Evolutionary conservation across 2,888 invertebrate genomes (phyloP), one percentile per base, ranked within the genome.

Genomic region (Pterostichus niger): DNA sequence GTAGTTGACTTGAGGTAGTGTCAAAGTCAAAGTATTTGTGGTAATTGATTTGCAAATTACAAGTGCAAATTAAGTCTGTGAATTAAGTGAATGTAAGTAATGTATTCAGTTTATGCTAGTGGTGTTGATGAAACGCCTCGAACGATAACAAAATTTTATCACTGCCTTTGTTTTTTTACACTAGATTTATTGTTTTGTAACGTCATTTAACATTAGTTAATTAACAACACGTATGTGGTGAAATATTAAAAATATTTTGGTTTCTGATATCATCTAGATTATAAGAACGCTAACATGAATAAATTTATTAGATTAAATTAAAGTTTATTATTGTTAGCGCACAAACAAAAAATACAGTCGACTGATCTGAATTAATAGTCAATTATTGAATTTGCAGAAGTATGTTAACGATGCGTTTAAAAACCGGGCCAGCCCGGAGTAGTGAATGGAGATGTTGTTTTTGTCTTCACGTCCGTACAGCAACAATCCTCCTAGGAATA

Each of bases 401-500:
- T 73, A 93, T 93, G 93, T 91, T 93, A 89, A 90, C 92, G 86
- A 92, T 93, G 91, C 91, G 93, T 80, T 91, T 93, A 85, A 94
- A 94, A 89, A 88, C 93, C 90, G 92, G 94, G 86, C 93, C 93
- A 87, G 92, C 94, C 87, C 90, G 93, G 85, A 92, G 92, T 88
- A 94, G 93, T 87, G 95, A 96, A 88, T 96, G 95, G 95, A 92
- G 93, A 86, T 96, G 96, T 90, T 95, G 94, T 88, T 94, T 95
- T 88, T 96, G 96, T 86, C 92, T 96, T 83, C 96, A 96, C 90
- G 96, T 96, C 75, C 93, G 96, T 84, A 96, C 96, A 17, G 96
- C 95, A 46, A 96, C 96, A 44, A 94, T 96, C 82, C 91, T 95
- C 84, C 93, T 96, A 84, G 96, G 96, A 87, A 92, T 96, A 89